Evolutionary conservation across 2,888 invertebrate species (phyloP).

Genomic region (Girardia tigrina): DNA sequence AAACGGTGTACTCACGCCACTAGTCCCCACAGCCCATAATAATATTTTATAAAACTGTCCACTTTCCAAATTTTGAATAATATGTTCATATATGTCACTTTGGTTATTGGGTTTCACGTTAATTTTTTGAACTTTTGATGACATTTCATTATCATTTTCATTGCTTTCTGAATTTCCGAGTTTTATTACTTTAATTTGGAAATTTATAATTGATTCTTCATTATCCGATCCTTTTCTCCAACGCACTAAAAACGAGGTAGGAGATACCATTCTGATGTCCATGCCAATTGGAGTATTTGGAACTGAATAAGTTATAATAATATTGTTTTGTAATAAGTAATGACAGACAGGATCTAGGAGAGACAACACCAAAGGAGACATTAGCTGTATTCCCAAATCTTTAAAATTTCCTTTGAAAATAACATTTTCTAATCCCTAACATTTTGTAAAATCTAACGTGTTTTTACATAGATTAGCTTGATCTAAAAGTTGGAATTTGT

Average conservation of each 20-base stretch:
- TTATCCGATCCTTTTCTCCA: conserved; percentile 8
- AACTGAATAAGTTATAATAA: background rate
- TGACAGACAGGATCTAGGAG: too few relatives aligned
- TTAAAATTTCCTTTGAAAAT: too few relatives aligned
- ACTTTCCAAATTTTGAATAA: background rate
- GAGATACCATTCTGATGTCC: background rate
- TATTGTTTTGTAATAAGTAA: background rate
- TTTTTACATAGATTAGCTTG: too few relatives aligned
- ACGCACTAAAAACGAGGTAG: background rate
- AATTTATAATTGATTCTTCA: background rate
- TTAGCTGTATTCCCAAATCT: too few relatives aligned
- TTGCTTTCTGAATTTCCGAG: background rate
- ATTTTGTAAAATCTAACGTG: too few relatives aligned
- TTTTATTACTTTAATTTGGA: background rate
- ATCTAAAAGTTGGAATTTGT: too few relatives aligned
- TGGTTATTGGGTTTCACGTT: background rate
- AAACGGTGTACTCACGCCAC: background rate
- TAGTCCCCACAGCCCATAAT: background rate
- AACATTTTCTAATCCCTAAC: too few relatives aligned
- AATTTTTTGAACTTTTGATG: background rate
- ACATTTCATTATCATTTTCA: background rate
- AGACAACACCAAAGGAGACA: too few relatives aligned
- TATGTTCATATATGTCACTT: background rate
- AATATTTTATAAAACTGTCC: background rate
- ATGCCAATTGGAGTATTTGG: background rate